Percentiles rank a stretch among this genome's conserved stretches.
These are phyloP conservation scores for Ceratoteleas bidentatus DNA, from an alignment of 1,140 invertebrate species.

Conservation along the genomic window DNA sequence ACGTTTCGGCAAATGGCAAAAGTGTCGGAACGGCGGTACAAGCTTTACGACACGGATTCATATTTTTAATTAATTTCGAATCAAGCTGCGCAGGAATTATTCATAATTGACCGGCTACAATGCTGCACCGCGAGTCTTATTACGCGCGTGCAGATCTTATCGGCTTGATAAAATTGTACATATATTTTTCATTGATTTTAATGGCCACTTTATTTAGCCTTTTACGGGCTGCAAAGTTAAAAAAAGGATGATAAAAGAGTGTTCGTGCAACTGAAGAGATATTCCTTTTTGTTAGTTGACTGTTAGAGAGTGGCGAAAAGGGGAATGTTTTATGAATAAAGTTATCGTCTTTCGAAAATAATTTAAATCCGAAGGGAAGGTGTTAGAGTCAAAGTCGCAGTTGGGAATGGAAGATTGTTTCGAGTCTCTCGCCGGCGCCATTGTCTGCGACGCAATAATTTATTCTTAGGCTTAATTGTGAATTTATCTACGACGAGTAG, in stretches of 20 bases:
- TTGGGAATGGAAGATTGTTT: no score
- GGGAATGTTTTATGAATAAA: conserved; percentile 1
- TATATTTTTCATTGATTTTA: conserved; percentile 23
- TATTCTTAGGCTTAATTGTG: conserved; percentile 49
- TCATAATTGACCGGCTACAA: conserved; percentile 19
- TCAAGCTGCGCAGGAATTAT: conserved; percentile 17
- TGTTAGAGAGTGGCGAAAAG: no score
- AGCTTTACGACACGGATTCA: conserved; percentile 25
- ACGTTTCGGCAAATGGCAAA: conserved; percentile 6
- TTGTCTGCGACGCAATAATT: conserved; percentile 26
- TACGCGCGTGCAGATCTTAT: conserved; percentile 20
- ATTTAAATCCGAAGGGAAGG: not conserved
- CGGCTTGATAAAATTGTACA: not conserved
- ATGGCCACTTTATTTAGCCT: conserved; percentile 1
- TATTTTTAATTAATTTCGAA: conserved; percentile 44
- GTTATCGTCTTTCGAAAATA: not conserved
- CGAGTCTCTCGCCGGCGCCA: not conserved
- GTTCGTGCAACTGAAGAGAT: no score
- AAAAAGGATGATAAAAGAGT: not conserved
- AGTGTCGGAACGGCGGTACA: conserved; percentile 42
- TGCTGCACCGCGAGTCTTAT: conserved; percentile 4
- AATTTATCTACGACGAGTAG: conserved; percentile 43
- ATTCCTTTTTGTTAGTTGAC: no score
- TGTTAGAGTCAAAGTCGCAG: no score
- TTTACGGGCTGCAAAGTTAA: not conserved